Conservation (phyloP, 1,140 invertebrate genomes). For the Drosophila tani region DNA sequence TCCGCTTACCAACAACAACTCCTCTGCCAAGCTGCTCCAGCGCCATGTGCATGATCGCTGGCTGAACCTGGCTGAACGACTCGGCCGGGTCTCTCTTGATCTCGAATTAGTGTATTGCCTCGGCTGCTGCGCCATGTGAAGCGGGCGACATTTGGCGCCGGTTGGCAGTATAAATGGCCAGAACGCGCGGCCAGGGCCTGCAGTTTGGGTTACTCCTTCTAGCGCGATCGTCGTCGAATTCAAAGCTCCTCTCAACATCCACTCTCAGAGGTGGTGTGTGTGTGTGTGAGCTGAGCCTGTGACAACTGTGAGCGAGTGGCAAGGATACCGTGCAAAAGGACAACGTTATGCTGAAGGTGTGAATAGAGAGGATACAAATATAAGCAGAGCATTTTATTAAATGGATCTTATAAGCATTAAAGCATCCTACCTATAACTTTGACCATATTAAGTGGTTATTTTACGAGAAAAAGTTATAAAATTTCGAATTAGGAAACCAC, state of each 20-base stretch:
- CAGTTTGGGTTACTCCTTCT: constrained; percentile 75
- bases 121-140: constrained; percentile 72
- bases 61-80: constrained; percentile 8
- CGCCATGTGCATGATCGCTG: constrained; percentile 73
- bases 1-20: constrained; percentile 18
- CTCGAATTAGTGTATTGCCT: constrained; percentile 80
- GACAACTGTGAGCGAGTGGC: constrained; percentile 45
- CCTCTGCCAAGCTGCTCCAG: not conserved
- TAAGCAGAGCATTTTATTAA: not conserved
- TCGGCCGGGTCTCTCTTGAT: constrained; percentile 53
- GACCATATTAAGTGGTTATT: too few relatives aligned
- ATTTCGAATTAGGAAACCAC: not conserved
- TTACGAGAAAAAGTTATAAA: not conserved
- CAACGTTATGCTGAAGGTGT: constrained; percentile 55
- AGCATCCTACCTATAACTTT: too few relatives aligned
- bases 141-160: constrained; percentile 80
- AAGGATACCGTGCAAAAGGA: constrained; percentile 43
- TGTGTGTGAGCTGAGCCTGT: constrained; percentile 31
- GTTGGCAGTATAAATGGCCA: constrained; percentile 76
- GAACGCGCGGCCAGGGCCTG: constrained; percentile 59
- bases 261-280: constrained; percentile 52
- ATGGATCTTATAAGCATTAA: too few relatives aligned
- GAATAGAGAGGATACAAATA: not conserved
- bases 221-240: constrained; percentile 55
- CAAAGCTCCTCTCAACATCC: constrained; percentile 26